These are phyloP conservation scores for Trissolcus brochymenae DNA, from an alignment of 2,888 invertebrate species.

Conservation along the genomic window DNA sequence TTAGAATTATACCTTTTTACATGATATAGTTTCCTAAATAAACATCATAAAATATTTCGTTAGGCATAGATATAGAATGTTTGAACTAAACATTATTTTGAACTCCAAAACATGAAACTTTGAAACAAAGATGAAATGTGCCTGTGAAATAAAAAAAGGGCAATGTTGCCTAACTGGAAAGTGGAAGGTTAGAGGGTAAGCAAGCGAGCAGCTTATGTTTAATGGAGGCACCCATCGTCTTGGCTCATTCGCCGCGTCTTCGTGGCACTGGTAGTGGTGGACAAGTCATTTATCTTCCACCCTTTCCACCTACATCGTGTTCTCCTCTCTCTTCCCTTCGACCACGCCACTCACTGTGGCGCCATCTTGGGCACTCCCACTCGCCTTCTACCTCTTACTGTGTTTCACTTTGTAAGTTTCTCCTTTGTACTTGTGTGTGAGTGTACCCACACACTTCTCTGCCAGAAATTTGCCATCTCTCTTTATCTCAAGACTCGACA, in stretches of 20 bases:
- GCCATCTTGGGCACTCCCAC: slow-evolving; percentile 76
- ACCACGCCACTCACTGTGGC: slow-evolving; percentile 67
- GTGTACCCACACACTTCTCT: slow-evolving; percentile 35
- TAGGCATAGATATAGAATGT: too few relatives aligned
- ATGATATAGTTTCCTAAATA: too few relatives aligned
- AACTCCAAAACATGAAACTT: neutral
- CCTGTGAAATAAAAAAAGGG: slow-evolving; percentile 17
- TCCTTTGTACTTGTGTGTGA: slow-evolving; percentile 44
- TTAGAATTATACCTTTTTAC: too few relatives aligned
- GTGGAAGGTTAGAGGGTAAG: slow-evolving; percentile 61
- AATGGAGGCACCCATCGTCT: slow-evolving; percentile 65
- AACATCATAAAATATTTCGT: too few relatives aligned
- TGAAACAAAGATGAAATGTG: neutral
- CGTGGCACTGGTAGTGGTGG: slow-evolving; percentile 67
- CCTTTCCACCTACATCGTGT: slow-evolving; percentile 65
- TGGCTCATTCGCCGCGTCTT: slow-evolving; percentile 63
- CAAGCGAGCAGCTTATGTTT: slow-evolving; percentile 68
- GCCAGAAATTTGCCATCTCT: slow-evolving; percentile 16
- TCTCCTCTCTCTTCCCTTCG: slow-evolving; percentile 61
- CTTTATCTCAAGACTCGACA: slow-evolving; percentile 27
- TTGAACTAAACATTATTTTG: neutral
- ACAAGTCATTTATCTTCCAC: slow-evolving; percentile 75
- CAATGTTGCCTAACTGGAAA: slow-evolving; percentile 42
- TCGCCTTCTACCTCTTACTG: slow-evolving; percentile 57
- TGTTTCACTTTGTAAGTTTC: slow-evolving; percentile 52